Evolutionary conservation across 2,113 vertebrate species (phyloP).

Genomic region (Coreoperca whiteheadi): DNA sequence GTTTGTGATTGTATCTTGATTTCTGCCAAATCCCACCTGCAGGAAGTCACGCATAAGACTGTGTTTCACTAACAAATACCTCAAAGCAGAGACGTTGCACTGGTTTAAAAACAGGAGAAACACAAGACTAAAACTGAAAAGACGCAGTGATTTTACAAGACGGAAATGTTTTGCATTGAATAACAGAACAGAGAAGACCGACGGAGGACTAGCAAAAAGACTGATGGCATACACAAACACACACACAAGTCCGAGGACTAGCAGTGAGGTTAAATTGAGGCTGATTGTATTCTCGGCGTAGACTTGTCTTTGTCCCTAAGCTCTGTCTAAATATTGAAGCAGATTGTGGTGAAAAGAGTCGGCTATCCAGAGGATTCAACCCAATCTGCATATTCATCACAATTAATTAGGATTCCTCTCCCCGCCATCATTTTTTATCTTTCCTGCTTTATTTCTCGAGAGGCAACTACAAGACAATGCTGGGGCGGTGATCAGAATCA

Average conservation of each 20-base stretch:
- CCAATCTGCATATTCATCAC: constrained; percentile 84
- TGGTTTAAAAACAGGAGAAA: constrained; percentile 11
- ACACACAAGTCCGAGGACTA: constrained; percentile 36
- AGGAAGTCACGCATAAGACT: background rate
- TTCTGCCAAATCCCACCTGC: constrained; percentile 23
- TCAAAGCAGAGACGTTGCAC: constrained; percentile 12
- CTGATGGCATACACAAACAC: constrained; percentile 14
- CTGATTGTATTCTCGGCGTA: constrained; percentile 74
- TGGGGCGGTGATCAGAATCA: constrained; percentile 77
- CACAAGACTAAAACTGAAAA: background rate
- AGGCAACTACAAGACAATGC: constrained; percentile 78
- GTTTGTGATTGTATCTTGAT: background rate
- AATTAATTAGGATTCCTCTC: constrained; percentile 82
- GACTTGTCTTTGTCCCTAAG: constrained; percentile 77
- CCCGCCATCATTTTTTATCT: constrained; percentile 73
- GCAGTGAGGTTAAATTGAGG: constrained; percentile 66
- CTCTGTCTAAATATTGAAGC: constrained; percentile 82
- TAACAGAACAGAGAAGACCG: constrained; percentile 29
- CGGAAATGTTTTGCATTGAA: constrained; percentile 13
- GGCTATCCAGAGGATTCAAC: constrained; percentile 80
- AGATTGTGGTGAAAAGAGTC: constrained; percentile 73
- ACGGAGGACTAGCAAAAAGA: constrained; percentile 35
- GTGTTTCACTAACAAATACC: constrained; percentile 14
- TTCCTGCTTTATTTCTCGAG: constrained; percentile 79
- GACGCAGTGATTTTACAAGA: constrained; percentile 13